Evolutionary conservation across 2,113 vertebrate species (phyloP).

Genomic region (Scytalopus superciliaris): DNA sequence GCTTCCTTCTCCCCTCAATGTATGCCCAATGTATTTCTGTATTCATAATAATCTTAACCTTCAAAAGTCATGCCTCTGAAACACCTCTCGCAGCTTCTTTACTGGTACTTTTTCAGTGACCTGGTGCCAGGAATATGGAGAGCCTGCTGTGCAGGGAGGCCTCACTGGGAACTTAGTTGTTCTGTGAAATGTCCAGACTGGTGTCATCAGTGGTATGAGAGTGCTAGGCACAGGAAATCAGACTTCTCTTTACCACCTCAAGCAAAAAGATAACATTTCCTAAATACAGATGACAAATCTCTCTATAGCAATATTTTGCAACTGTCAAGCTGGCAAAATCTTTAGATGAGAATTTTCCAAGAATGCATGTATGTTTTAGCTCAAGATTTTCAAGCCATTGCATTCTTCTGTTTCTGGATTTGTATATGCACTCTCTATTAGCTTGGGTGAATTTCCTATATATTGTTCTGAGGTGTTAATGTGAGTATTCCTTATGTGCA

Average conservation of each 20-base stretch:
- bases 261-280: neutral
- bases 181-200: neutral
- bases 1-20: rapidly evolving
- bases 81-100: neutral
- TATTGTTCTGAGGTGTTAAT: neutral
- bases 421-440: neutral
- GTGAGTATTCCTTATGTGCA: neutral
- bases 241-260: neutral
- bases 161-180: neutral
- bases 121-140: neutral
- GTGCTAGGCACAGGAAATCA: neutral
- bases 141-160: neutral
- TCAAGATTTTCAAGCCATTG: neutral
- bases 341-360: neutral
- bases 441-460: neutral
- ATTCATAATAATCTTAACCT: neutral
- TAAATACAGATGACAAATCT: neutral
- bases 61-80: neutral
- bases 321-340: neutral
- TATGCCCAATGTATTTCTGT: neutral
- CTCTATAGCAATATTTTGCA: neutral
- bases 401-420: neutral
- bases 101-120: neutral
- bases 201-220: neutral
- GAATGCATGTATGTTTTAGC: neutral